A percentile compares a stretch with the other conserved stretches of the same genome.
These are phyloP conservation scores for Carduelis carduelis DNA, from an alignment of 2,797 vertebrate species.

Conservation along the genomic window DNA sequence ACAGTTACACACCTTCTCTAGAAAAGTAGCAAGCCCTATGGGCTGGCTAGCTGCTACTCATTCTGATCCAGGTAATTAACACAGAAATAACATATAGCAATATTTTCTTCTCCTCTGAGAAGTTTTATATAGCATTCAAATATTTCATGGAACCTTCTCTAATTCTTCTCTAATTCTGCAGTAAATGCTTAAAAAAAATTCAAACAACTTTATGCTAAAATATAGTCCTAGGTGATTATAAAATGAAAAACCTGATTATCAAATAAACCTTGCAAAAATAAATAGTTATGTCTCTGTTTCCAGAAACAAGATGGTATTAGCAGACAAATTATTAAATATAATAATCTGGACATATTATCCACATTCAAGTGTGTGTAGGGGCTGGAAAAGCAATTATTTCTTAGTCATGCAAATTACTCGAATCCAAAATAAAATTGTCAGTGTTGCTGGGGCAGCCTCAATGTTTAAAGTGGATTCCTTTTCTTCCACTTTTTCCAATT, in stretches of 20 bases:
- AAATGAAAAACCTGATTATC: not conserved
- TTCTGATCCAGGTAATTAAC: not conserved
- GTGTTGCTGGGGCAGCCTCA: not conserved
- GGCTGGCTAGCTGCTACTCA: not conserved
- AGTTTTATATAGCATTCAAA: not conserved
- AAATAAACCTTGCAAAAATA: conserved; percentile 16
- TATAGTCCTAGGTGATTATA: not conserved
- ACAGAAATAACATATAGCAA: not conserved
- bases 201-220: not conserved
- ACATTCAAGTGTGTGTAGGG: not conserved
- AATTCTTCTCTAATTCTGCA: too few relatives aligned
- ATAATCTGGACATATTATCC: not conserved
- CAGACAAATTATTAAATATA: not conserved
- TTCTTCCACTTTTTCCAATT: not conserved
- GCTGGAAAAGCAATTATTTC: not conserved
- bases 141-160: not conserved
- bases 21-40: not conserved
- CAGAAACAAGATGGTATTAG: not conserved
- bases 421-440: not conserved
- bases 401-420: not conserved
- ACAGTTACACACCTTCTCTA: not conserved
- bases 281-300: not conserved
- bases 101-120: not conserved
- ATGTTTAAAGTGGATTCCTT: not conserved
- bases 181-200: not conserved